Evolutionary conservation across 1,140 invertebrate species (phyloP), one percentile per base, ranked within the genome.

Genomic region (Heliconius hewitsoni): DNA sequence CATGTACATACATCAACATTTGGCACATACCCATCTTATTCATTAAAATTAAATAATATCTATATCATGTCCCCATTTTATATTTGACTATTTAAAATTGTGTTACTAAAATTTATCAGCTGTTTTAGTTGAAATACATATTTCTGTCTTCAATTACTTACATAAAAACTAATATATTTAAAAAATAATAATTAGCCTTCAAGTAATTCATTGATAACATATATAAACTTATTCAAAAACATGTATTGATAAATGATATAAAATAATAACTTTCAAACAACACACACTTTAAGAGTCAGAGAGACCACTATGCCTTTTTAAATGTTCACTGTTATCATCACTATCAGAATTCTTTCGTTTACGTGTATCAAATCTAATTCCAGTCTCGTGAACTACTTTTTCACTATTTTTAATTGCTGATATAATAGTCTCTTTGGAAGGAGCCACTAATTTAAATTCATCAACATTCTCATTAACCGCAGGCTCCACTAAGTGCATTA

Each of bases 401-500:
- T 94, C 93, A 86, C 93, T 94, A 78, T 91, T 93, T 81, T 93
- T 91, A 77, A 94, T 94, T 19, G 92, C 93, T 52, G 89, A 86
- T 72, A 94, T 93, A 77, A 94, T 94, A 73, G 92, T 91, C 83
- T 95, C 93, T 78, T 87, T 91, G 3, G 91, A 91, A 1, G 95
- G 94, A 81, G 95, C 93, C 39, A 93, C 81, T 77, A 92, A 55
- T 81, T 91, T 90, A 34, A 91, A 76, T 74, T 90, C 90, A 71
- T 87, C 90, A 71, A 85, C 42, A 78, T 79, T 87, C 86, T 94
- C 39, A 94, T 91, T 81, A 91, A 94, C 77, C 95, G 91, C 86
- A 96, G 96, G 84, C 95, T 96, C 88, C 78, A 98, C 96, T 16
- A 98, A 88, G 79, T 96, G 95, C 71, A 96, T 95, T 9, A 98